Base-by-base conservation (phyloP, 2,113 vertebrate species). In the Solenodon paradoxus region DNA sequence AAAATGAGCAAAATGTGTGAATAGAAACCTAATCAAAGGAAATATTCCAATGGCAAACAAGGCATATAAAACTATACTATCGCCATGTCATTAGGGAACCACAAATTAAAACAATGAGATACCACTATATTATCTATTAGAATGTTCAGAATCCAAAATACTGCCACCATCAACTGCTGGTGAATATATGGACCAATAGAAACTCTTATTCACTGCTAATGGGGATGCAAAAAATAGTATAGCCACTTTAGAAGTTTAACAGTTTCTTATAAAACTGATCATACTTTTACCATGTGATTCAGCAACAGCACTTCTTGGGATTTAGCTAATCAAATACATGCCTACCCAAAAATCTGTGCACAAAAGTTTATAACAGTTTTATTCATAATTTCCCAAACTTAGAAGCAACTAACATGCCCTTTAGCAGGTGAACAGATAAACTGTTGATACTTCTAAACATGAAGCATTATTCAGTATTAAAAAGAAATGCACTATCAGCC, bases 61-160 rank as follows among this genome's bases (percentile, higher is more conserved):
- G n/a, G 15, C 47, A 49, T 61, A 64, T 55, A 55, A 66, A 96
- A 97, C 78, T 22, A 59, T 78, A 86, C 61, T 30, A 57, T 90
- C 53, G 71, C n/a, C 82, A 53, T 30, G n/a, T 71, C 12, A 72
- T 77, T 35, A 66, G 55, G 12, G 12, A 95, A 64, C 28, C 61
- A 2, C 15, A 92, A 89, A 87, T 89, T 69, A 55, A 90, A 95
- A 83, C 78, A 83, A 88, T 53, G 40, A 68, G 16, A 66, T 86
- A 45, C 4, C n/a, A 86, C 40, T 30, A 45, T 1, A 87, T 8
- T n/a, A 66, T 20, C 30, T 68, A 42, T 24, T 74, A 72, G 38
- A 90, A 83, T 51, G 26, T 13, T 30, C 38, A 40, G 94, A 89
- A 55, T 68, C 5, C 9, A 57, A 94, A 90, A 72, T 5, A 40